Base-by-base conservation (phyloP, 1,140 invertebrate genomes). In the Drosophila chauvacae region DNA sequence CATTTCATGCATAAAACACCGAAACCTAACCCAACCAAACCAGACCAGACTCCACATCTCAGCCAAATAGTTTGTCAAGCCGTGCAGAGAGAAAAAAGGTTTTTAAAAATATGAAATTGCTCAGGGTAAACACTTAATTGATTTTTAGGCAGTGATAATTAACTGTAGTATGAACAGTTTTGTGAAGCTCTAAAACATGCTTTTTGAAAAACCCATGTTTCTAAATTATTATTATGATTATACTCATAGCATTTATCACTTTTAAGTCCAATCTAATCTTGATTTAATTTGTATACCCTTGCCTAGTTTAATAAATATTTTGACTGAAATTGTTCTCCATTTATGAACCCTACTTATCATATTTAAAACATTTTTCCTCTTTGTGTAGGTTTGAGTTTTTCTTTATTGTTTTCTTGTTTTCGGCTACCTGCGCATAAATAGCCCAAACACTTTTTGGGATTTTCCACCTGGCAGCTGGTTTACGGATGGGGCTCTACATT, bases 1-100 rank as follows among this genome's bases (percentile, higher is more conserved):
- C 85, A 87, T 86, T 85, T 81, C 83, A 82, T 82, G 84, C 78
- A 79, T 78, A 86, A 86, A 87, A 79, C 79, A 75, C 70, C 62
- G 57, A 62, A 37, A 55, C 42, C 41, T 48, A 57, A 39, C 42
- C 41, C 55, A 57, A 39, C 45, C 78, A 58, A 74, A 48, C 61
- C 60, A 65, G 53, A 64, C 59, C 63, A 62, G 48, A 64, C 63
- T 69, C 65, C 57, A 59, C 63, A 58, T 60, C 48, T 50, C 50
- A 53, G 26, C 11, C 63, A 62, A 72, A 69, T 80, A 88, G 84
- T 88, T 88, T 88, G 84, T 88, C 84, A 88, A 81, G 70, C 35
- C 33, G 13, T 70, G 63, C 63, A 70, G 63, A 42, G 23, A 26
- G 23, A 63, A 50, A 65, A 55, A 37, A 3, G 0, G 1, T 2